Conservation (phyloP, 2,113 vertebrate species). For the Cynoglossus semilaevis region DNA sequence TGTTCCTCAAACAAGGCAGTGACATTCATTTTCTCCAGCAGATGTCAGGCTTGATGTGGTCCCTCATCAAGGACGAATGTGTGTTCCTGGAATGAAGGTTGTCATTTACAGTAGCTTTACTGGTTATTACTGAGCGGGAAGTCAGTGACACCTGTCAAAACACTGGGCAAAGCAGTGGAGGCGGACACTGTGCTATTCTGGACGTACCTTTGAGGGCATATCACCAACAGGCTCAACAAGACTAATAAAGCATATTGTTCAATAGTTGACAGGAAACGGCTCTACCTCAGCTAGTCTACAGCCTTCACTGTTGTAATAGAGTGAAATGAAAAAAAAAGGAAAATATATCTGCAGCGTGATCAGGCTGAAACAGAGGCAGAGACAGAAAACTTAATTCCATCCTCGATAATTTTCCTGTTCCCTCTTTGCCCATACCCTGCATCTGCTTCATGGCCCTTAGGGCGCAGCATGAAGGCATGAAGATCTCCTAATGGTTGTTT, state of each 20-base stretch:
- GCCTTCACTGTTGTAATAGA: conserved; percentile 2
- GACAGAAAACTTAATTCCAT: conserved; percentile 33
- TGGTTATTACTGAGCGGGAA: conserved; percentile 53
- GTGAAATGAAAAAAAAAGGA: neutral
- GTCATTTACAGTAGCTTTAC: conserved; percentile 57
- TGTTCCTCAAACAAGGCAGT: conserved; percentile 43
- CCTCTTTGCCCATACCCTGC: conserved; percentile 26
- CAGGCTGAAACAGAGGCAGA: conserved; percentile 10
- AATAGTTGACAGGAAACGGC: conserved; percentile 42
- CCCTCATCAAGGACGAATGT: conserved; percentile 52
- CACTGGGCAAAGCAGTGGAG: conserved; percentile 37
- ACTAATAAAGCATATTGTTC: conserved; percentile 45
- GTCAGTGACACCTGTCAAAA: conserved; percentile 66
- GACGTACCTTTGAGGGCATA: conserved; percentile 39
- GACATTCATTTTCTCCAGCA: conserved; percentile 54
- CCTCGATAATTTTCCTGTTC: conserved; percentile 22
- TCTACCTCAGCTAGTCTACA: conserved; percentile 35
- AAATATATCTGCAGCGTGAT: conserved; percentile 1
- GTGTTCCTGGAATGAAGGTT: conserved; percentile 58
- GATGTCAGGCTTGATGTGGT: conserved; percentile 59
- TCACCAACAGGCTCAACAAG: conserved; percentile 48
- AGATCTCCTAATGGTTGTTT: conserved; percentile 39
- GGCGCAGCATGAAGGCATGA: conserved; percentile 35
- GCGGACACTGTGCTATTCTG: conserved; percentile 48
- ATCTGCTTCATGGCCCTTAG: conserved; percentile 31